phyloP scores from a whole-genome alignment of 2,797 vertebrate genomes.

The Fundulus diaphanus region DNA sequence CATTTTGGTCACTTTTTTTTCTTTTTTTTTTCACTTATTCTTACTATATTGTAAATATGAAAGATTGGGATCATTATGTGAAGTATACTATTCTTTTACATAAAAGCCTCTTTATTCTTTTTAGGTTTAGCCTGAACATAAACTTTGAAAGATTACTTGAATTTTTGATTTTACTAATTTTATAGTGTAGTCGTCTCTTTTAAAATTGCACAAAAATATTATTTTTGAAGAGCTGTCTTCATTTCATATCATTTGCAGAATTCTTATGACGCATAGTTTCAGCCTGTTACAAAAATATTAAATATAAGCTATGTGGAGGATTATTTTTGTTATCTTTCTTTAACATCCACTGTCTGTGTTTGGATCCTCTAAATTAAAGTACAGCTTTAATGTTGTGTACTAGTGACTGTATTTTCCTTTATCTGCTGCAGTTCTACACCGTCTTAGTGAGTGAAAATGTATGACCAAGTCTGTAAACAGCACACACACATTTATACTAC shows the following conservation, averaged over 20 bases:
- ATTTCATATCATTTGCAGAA: neutral
- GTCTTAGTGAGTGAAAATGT: neutral
- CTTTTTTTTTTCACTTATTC: neutral
- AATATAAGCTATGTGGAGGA: neutral
- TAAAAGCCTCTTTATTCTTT: neutral
- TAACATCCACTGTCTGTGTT: neutral
- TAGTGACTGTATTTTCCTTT: neutral
- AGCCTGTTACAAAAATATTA: neutral
- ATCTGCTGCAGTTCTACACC: neutral
- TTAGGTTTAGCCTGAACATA: neutral
- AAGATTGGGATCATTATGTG: too few species aligned
- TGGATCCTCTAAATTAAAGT: neutral
- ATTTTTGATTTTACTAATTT: slow-evolving; percentile 9
- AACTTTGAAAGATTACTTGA: neutral
- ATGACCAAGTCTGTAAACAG: neutral
- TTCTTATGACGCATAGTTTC: neutral
- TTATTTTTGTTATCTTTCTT: neutral
- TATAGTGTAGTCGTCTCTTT: slow-evolving; percentile 1
- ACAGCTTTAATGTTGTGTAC: neutral
- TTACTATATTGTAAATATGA: neutral
- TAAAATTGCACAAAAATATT: neutral
- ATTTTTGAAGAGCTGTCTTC: neutral
- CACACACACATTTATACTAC: neutral
- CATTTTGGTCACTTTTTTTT: too few species aligned
- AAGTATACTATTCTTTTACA: neutral